These are phyloP conservation scores for Sardinella longiceps DNA, from an alignment of 2,797 vertebrate genomes.

Conservation along the genomic window DNA sequence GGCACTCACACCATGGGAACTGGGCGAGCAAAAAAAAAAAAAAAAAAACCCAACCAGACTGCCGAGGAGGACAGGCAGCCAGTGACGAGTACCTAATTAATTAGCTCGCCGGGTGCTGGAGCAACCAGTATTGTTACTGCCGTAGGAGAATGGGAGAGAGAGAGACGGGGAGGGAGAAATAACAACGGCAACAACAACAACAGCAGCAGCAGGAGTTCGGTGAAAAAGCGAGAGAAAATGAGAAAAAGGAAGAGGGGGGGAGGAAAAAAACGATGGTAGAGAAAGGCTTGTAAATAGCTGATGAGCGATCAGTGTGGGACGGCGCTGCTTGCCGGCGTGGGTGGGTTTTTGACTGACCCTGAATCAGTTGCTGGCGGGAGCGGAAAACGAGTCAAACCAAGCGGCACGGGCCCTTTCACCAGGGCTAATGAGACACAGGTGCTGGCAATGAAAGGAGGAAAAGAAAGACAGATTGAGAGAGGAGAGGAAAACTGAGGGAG, in stretches of 20 bases:
- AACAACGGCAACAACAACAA: background rate
- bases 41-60: background rate
- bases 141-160: constrained; percentile 4
- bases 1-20: background rate
- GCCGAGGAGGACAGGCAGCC: constrained; percentile 32
- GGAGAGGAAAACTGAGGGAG: constrained; percentile 16
- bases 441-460: constrained; percentile 47
- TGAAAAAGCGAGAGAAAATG: background rate
- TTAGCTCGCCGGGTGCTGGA: constrained; percentile 45
- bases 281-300: constrained; percentile 16
- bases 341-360: constrained; percentile 47
- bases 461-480: constrained; percentile 24
- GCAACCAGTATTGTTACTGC: constrained; percentile 14
- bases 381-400: constrained; percentile 37
- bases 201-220: background rate
- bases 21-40: background rate
- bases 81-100: constrained; percentile 48
- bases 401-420: constrained; percentile 52
- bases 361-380: constrained; percentile 27
- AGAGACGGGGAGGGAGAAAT: background rate
- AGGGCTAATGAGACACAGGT: constrained; percentile 68
- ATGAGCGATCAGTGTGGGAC: constrained; percentile 6
- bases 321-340: background rate
- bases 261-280: background rate
- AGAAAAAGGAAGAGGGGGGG: background rate